phyloP scores from a whole-genome alignment of 2,113 vertebrate genomes.

The Heptranchias perlo region DNA sequence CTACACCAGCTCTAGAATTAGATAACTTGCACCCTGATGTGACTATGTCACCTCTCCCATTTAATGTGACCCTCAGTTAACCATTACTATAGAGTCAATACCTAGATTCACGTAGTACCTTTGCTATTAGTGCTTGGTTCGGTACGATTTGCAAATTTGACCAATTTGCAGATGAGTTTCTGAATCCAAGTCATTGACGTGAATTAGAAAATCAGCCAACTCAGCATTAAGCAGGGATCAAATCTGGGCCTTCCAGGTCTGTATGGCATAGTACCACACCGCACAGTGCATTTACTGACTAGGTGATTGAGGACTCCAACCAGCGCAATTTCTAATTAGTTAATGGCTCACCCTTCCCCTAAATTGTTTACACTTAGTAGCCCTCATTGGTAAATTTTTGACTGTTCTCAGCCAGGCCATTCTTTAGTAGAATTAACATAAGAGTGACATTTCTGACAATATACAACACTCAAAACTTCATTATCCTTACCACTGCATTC shows the following conservation, averaged over 20 bases:
- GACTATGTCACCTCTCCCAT: not conserved
- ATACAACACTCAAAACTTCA: not conserved
- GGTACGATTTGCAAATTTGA: not conserved
- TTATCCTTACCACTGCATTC: not conserved
- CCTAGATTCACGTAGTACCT: not conserved
- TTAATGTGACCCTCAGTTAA: not conserved
- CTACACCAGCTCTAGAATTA: not conserved
- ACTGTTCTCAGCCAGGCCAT: not conserved
- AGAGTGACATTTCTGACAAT: not conserved
- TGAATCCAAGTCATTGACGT: not conserved
- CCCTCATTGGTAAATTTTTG: not conserved
- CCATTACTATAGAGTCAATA: not conserved
- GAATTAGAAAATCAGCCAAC: not conserved
- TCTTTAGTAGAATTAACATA: not conserved
- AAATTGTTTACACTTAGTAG: not conserved
- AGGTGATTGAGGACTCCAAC: not conserved
- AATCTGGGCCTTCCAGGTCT: not conserved
- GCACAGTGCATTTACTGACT: not conserved
- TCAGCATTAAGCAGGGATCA: not conserved
- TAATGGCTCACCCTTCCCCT: not conserved
- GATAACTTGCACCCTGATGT: not conserved
- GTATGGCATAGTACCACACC: not conserved
- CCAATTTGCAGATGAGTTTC: not conserved
- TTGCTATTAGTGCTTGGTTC: not conserved
- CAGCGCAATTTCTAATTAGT: not conserved